These are phyloP conservation scores for Invenusta paracnida DNA, from an alignment of 2,888 invertebrate genomes.

Conservation along the genomic window DNA sequence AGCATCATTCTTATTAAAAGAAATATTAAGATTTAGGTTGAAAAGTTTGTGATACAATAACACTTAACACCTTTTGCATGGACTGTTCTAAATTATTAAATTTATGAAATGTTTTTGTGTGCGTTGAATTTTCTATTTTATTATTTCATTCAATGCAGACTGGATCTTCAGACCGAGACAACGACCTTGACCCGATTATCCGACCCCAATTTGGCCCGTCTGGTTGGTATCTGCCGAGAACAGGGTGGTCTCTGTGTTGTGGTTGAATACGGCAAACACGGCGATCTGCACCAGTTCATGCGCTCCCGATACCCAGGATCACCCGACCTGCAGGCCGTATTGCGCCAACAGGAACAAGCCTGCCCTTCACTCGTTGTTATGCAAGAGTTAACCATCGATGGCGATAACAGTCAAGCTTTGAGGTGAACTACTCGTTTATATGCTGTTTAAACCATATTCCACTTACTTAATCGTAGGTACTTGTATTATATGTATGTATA, in stretches of 20 bases:
- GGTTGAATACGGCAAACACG: slow-evolving; percentile 79
- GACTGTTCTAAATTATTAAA: too few species aligned
- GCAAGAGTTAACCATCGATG: not conserved
- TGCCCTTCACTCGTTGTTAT: not conserved
- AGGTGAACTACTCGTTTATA: too few species aligned
- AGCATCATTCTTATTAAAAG: too few species aligned
- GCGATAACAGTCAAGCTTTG: not conserved
- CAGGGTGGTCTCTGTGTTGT: slow-evolving; percentile 76
- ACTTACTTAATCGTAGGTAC: too few species aligned
- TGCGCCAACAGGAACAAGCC: not conserved
- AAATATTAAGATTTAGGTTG: too few species aligned
- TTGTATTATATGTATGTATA: too few species aligned
- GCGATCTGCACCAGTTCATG: slow-evolving; percentile 75
- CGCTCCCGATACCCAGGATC: slow-evolving; percentile 67
- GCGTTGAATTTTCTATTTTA: too few species aligned
- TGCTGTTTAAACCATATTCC: too few species aligned
- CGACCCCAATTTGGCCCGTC: slow-evolving; percentile 76
- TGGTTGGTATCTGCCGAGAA: slow-evolving; percentile 72
- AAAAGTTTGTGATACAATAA: too few species aligned
- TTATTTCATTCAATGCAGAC: too few species aligned
- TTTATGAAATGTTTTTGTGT: too few species aligned
- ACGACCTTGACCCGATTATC: slow-evolving; percentile 75
- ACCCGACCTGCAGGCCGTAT: not conserved
- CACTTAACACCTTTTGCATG: too few species aligned
- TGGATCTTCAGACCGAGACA: slow-evolving; percentile 80